Evolutionary conservation across 30 jellyfish, hydroid and myxozoan species (phyloP), one percentile per base, ranked within the genome.

Genomic region (Chironex yamaguchii): DNA sequence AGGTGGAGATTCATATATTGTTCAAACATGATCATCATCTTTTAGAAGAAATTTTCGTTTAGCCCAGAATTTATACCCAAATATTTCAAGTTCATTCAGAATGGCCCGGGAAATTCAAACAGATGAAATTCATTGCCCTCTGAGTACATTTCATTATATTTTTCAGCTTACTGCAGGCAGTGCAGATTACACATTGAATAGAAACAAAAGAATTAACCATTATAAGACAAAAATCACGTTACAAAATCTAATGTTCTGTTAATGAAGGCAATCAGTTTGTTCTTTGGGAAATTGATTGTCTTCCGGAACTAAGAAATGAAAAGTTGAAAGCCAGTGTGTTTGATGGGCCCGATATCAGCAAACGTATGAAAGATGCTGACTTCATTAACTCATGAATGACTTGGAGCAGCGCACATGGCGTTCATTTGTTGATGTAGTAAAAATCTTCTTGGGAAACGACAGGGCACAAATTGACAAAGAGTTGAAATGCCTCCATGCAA

Each of bases 51-150:
- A 42, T 42, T 42, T 42, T 42, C 58, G 58, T 42, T 17, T 42
- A 17, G 58, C 13, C 9, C 58, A 42, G 58, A 6, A 42, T 42
- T 17, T 42, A 42, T 42, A 42, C 58, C 58, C 58, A 42, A 17
- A 42, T 42, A 42, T 42, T 42, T 42, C 58, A 42, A 42, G 58
- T 42, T 17, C 9, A 42, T 42, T 42, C 9, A 42, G 17, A 42
- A 42, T 6, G 58, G 58, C 58, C 58, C 58, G 58, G 58, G 58
- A 42, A 42, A 42, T 42, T 42, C 58, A 42, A 42, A 42, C 58
- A 42, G 58, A 42, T 42, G 58, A 42, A 9, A 42, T 42, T 42
- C 58, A 42, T 42, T 42, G 58, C 17, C 17, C 58, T 42, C 58
- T 42, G 58, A 42, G 58, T 42, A n/a, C n/a, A n/a, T n/a, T n/a